Base-by-base conservation (phyloP, 2,888 invertebrate genomes). In the Anaspis maculata region DNA sequence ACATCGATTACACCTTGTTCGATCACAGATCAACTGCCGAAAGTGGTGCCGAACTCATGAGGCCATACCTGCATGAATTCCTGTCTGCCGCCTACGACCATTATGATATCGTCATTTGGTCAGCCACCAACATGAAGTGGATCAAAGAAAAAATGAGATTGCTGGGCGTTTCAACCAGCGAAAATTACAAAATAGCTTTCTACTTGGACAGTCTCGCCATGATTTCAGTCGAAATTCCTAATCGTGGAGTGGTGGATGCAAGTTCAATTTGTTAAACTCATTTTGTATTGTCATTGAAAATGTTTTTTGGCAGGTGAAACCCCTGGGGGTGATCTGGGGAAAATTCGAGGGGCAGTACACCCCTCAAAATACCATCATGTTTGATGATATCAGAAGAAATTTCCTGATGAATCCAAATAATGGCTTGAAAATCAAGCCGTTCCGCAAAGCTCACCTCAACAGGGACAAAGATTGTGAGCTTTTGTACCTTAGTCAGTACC, bases 21-120 rank as follows among this genome's bases (percentile, higher is more conserved):
- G 96, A 96, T 68, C 95, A 96, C 61, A 79, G 86, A 63, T 95
- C 95, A 15, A 77, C 83, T 1, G 96, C 94, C 1, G 91, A 95
- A 63, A 81, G 82, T 44, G 81, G 79, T 66, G 55, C 52, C 11
- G 92, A 96, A 64, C 64, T 96, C 31, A 96, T 95, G 94, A 72
- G 96, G 39, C 96, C 96, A 0, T 94, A 78, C 62, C 74, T 96
- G 15, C 96, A 97, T 59, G 95, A 96, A 62, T 96, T 96, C 64
- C 71, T 96, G 1, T 82, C 83, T 1, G 73, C 80, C 1, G 87
- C 90, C 0, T 92, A 92, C 56, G 77, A 80, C 58, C 72, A 91
- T 65, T 96, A 95, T 52, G 96, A 96, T 56, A 95, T 96, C 46
- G 94, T 90, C 1, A 95, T 97, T 46, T 97, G 96, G 96, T 96